Evolutionary conservation across 1,140 invertebrate genomes (phyloP), one percentile per base, ranked within the genome.

Genomic region (Pseudomyrmex dendroicus): DNA sequence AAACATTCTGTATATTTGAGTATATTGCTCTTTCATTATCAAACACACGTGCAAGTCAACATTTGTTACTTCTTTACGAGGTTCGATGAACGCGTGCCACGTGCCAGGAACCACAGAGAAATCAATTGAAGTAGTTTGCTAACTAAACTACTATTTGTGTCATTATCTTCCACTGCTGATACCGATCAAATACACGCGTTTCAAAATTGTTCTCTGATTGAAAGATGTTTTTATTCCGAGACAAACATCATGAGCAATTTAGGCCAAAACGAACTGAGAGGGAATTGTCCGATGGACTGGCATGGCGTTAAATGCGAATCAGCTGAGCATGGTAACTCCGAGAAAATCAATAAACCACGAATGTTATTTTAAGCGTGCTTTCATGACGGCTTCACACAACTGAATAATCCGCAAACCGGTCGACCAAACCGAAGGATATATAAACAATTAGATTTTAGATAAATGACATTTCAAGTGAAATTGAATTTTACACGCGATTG

Each of bases 281-380:
- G 44, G 63, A 70, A 70, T 35, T 70, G 64, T 68, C 52, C 44
- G 15, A 35, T 15, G 17, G 76, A 78, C 35, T 59, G 52, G 70
- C 44, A 68, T 64, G 15, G 13, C 54, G 66, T 70, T 54, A 50
- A 80, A 80, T 80, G 76, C n/a, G 64, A 80, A 80, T 80, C 20
- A 22, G 15, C 22, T 15, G 20, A 61, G 35, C 74, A 68, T 15
- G 50, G 66, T 72, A 50, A 59, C 66, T 59, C 76, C 12, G 44
- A 12, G 76, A 72, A 80, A 80, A 80, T 80, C 76, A 80, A 80
- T 80, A 80, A 80, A 80, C 76, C 59, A 80, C 76, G 44, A 80
- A 80, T 80, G 76, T 80, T 72, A 80, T 80, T 80, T 80, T 72
- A 72, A 80, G 44, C 66, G 64, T 20, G 76, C 76, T 70, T 48